Evolutionary conservation across 2,113 vertebrate genomes (phyloP), one percentile per base, ranked within the genome.

Genomic region (Myiozetetes cayanensis): DNA sequence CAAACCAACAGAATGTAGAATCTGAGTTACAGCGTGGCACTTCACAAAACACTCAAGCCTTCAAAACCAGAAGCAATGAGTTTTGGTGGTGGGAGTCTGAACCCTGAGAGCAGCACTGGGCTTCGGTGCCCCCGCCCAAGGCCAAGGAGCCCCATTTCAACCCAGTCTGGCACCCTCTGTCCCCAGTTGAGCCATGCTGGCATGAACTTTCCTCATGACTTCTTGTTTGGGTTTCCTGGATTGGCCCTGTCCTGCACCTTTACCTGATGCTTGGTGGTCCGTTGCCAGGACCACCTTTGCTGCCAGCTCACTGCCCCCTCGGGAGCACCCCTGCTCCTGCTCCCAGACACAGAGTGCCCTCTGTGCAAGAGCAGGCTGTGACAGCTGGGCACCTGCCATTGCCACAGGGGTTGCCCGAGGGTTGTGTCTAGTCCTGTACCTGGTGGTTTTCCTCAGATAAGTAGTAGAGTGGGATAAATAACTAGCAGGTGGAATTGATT

Each of bases 221-320:
- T 50, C 1, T 33, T 27, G 1, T 78, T 71, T 79, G 47, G 5
- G 17, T 39, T 61, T 92, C 33, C 19, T 61, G 52, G 6, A 35
- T 46, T 65, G 33, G 58, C 12, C 2, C 27, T 49, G 46, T 13
- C 41, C 65, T 37, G 35, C 10, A 31, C n/a, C 49, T 71, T 72
- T 75, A 28, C 70, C 61, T 75, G 31, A 17, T n/a, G 30, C 23
- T 80, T 0, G 0, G 37, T 35, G 25, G 4, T 59, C 25, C 41
- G 15, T 39, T 72, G 46, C 47, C 44, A 39, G 44, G 21, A 47
- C 5, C 14, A 41, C 33, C 25, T 46, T 84, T 1, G 8, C 19
- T 46, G 66, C 33, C 0, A 0, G 25, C 35, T 49, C 2, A 0
- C 4, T 13, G 33, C 0, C 8, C 15, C 4, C 9, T 61, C 0